Evolutionary conservation across 2,888 invertebrate genomes (phyloP), one percentile per base, ranked within the genome.

Genomic region (Agrilus mali): DNA sequence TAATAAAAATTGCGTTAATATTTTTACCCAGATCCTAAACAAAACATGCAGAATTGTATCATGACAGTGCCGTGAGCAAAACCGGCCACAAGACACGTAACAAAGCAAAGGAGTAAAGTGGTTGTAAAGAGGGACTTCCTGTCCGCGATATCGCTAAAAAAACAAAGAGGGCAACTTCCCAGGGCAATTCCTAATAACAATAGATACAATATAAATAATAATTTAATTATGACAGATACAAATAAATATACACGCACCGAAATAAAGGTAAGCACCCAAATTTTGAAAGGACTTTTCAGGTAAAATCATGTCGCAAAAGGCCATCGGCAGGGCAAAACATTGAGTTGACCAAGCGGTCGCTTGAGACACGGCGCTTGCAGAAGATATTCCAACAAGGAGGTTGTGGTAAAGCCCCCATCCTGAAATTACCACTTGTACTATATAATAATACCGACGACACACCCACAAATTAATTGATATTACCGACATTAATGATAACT

Each of bases 11-110:
- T 3, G 20, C n/a, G 16, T 20, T 13, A n/a, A 4, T 35, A 40
- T 17, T 54, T 52, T 59, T 60, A 68, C 68, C 68, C 67, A 44
- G 61, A 40, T 50, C 68, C 70, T 39, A 70, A 49, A n/a, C 65
- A 47, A 41, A 70, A 62, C 12, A 61, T 53, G 6, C 64, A 61
- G 15, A 64, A 35, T n/a, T 59, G 54, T 13, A 69, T 54, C 34
- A 65, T 54, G 40, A 60, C 54, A 31, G 53, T 53, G 31, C 58
- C 63, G 46, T 67, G 64, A 1, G 66, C 59, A 43, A 71, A 70
- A 1, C 68, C 62, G 14, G 61, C 52, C 10, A 56, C 49, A 45
- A 68, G 63, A 13, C 57, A 55, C 34, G 65, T 56, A 13, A 58
- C 55, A 53, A 69, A 70, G 36, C 65, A 58, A 3, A 61, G 45